phyloP scores from a whole-genome alignment of 2,797 vertebrate genomes.

The Clarias laeviceps region DNA sequence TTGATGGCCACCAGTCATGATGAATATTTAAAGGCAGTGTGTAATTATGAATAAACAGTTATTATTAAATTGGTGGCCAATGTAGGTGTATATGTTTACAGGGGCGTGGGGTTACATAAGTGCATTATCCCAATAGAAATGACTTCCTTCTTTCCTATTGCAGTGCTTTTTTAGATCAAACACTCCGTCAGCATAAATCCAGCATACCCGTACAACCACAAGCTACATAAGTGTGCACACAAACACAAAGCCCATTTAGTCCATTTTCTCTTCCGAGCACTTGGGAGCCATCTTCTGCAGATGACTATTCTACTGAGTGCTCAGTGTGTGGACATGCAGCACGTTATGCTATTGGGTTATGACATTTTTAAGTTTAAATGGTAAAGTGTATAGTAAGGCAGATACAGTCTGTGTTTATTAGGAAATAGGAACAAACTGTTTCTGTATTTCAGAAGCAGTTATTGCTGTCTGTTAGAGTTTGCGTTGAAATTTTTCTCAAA shows the following conservation, averaged over 20 bases:
- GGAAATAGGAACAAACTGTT: too few relatives aligned
- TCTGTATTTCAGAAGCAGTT: too few relatives aligned
- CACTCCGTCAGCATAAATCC: background rate
- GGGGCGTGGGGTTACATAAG: background rate
- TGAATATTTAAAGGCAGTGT: background rate
- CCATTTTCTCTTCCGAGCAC: slow-evolving; percentile 7
- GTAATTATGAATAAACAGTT: too few relatives aligned
- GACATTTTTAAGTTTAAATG: too few relatives aligned
- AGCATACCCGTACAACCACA: background rate
- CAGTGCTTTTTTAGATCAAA: slow-evolving; percentile 58
- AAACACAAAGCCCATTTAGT: background rate
- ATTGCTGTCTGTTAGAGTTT: too few relatives aligned
- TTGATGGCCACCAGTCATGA: background rate
- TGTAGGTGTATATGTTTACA: too few relatives aligned
- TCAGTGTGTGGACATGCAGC: background rate
- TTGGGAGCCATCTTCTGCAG: background rate
- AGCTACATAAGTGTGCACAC: background rate
- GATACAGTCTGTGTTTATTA: too few relatives aligned
- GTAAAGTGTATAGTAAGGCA: too few relatives aligned
- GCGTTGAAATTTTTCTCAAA: too few relatives aligned
- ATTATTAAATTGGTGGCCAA: too few relatives aligned
- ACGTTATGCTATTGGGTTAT: background rate
- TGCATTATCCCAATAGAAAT: background rate
- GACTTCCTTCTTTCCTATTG: slow-evolving; percentile 49
- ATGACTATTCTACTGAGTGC: background rate